Percentiles rank a stretch among this genome's conserved stretches.
Evolutionary conservation across 2,797 vertebrate genomes (phyloP).

Genomic region (Poeciliopsis paucimaculata): DNA sequence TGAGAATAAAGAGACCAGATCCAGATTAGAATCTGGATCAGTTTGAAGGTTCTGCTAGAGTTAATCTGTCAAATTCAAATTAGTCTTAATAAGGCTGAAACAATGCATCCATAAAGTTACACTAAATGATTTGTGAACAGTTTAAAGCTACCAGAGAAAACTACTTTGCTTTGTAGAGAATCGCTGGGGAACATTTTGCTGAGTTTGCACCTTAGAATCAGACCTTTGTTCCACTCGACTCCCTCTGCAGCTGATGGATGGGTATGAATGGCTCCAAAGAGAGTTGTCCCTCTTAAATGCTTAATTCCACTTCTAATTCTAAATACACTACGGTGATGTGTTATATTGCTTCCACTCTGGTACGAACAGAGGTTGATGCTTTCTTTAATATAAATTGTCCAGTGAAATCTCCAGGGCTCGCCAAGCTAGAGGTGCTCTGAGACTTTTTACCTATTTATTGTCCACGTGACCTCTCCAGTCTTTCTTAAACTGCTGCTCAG

Average conservation of each 20-base stretch:
- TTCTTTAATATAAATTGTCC: background rate
- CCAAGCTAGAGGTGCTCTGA: background rate
- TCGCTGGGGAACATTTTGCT: slow-evolving; percentile 4
- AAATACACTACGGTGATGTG: background rate
- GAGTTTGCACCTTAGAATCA: slow-evolving; percentile 14
- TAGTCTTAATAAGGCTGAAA: background rate
- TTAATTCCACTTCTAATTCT: slow-evolving; percentile 14
- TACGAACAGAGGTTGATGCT: background rate
- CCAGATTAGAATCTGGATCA: background rate
- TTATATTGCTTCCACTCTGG: background rate
- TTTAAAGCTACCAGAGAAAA: slow-evolving; percentile 4
- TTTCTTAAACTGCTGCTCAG: background rate
- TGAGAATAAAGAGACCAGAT: background rate
- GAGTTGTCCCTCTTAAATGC: slow-evolving; percentile 1
- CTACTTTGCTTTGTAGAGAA: slow-evolving; percentile 12
- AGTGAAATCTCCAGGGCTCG: background rate
- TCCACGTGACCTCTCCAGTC: background rate
- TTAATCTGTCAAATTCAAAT: too few relatives aligned
- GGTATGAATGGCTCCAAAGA: background rate
- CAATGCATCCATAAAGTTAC: background rate
- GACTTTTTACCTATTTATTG: background rate
- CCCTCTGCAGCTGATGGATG: background rate
- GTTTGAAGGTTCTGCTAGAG: too few relatives aligned
- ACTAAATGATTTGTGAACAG: background rate
- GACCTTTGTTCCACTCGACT: background rate